Base-by-base conservation (phyloP, 2,797 vertebrate genomes). In the Ibycter americanus region DNA sequence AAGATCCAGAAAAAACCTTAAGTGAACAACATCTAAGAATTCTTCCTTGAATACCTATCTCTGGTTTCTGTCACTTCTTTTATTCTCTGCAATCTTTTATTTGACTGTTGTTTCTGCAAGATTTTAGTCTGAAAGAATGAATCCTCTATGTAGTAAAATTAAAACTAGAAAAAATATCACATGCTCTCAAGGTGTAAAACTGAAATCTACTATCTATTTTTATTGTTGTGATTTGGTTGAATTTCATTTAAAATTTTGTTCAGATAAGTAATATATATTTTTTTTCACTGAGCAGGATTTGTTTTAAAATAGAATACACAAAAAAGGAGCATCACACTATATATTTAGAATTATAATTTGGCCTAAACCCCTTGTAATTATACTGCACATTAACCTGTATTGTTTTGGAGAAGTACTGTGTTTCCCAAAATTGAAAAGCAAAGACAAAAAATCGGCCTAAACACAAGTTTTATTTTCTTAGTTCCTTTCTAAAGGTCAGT, bases 401-500 rank as follows among this genome's bases (percentile, higher is more conserved):
- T 56, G 29, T 63, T 86, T 67, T 61, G 8, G 38, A 73, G 20
- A 83, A 93, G 78, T 29, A 74, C 62, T 2, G 14, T n/a, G n/a
- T 55, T 44, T 90, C 58, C 34, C 77, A 82, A 92, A 89, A 65
- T 32, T n/a, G 29, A 90, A 93, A 84, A 42, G 27, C 34, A 83
- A 46, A 72, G 52, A 62, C 17, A 78, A 72, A 74, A 70, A 81
- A 54, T 8, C 49, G 18, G 40, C 46, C 11, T 36, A 58, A 87
- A 95, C 88, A 58, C 47, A 94, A 93, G 55, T 83, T 78, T 72
- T 44, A 62, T 55, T 51, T 85, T 87, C 66, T 78, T 86, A 8
- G 25, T 74, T 82, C 74, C 56, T 91, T 89, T 95, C 52, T 74
- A 96, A 97, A 96, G 79, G 87, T 93, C 94, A 95, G 36, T 73